These are phyloP conservation scores for Zaprionus kolodkinae DNA, from an alignment of 1,140 invertebrate genomes.

Conservation along the genomic window DNA sequence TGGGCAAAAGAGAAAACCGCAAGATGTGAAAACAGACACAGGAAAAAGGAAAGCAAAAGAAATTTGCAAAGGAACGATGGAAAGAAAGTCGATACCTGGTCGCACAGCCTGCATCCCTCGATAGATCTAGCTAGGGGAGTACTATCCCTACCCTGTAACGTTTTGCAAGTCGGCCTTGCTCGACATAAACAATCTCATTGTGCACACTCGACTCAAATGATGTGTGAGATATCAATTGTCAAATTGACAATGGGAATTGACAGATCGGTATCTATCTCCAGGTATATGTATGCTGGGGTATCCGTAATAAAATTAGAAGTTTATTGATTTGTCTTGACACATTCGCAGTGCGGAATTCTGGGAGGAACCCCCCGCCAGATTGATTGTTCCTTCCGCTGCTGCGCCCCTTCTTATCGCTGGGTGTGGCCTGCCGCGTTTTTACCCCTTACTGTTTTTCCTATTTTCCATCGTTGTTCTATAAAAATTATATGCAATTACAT, in stretches of 20 bases:
- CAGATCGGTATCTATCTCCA: constrained; percentile 77
- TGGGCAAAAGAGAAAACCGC: constrained; percentile 53
- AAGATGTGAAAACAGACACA: constrained; percentile 49
- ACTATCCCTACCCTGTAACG: neutral
- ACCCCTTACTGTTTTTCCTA: constrained; percentile 69
- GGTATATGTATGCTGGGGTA: neutral
- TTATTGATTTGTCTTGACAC: constrained; percentile 84
- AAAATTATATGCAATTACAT: constrained; percentile 80
- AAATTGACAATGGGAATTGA: constrained; percentile 80
- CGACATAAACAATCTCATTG: constrained; percentile 82
- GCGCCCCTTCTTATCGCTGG: constrained; percentile 67
- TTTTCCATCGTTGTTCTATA: constrained; percentile 53
- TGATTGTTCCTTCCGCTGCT: constrained; percentile 36
- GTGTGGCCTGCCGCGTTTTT: constrained; percentile 59
- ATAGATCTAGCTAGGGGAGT: neutral
- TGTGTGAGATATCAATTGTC: constrained; percentile 84
- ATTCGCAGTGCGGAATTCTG: constrained; percentile 50
- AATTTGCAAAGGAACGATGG: neutral
- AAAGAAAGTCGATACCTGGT: constrained; percentile 61
- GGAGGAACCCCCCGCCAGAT: constrained; percentile 50
- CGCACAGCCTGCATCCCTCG: constrained; percentile 10
- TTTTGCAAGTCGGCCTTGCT: constrained; percentile 46
- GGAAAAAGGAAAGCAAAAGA: constrained; percentile 29
- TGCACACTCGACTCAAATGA: constrained; percentile 83
- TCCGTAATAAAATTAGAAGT: constrained; percentile 82